These are phyloP conservation scores for Caenorhabditis inopinata DNA, from an alignment of 1,140 invertebrate species.

Conservation along the genomic window DNA sequence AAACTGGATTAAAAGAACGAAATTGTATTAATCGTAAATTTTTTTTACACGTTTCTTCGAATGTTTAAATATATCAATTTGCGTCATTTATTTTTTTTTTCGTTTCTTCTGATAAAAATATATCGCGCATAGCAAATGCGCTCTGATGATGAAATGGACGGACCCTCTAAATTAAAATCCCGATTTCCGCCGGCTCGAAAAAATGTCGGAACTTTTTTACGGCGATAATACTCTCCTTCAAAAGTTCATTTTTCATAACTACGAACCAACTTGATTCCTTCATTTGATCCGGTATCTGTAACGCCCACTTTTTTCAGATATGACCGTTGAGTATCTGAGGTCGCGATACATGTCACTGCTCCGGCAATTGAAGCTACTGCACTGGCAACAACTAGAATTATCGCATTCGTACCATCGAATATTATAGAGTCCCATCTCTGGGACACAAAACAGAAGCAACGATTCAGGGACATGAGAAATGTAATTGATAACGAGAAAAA, in stretches of 20 bases:
- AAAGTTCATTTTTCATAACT: background rate
- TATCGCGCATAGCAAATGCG: too few species aligned
- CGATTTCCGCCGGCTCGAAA: too few species aligned
- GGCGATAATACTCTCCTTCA: too few species aligned
- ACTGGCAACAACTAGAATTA: background rate
- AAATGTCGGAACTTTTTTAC: too few species aligned
- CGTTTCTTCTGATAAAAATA: too few species aligned
- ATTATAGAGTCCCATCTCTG: background rate
- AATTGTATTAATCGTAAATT: too few species aligned
- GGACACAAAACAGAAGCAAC: background rate
- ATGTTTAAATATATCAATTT: too few species aligned
- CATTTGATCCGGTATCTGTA: background rate
- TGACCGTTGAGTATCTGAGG: background rate
- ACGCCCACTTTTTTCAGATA: background rate
- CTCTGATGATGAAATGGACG: too few species aligned
- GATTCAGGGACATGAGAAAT: background rate
- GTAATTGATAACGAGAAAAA: background rate
- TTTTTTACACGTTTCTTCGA: too few species aligned
- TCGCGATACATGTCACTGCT: background rate
- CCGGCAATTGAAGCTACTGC: background rate
- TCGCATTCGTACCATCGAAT: background rate
- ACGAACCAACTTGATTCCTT: background rate
- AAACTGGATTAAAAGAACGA: too few species aligned
- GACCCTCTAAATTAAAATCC: too few species aligned
- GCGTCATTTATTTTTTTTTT: too few species aligned